Base-by-base conservation (phyloP, 2,113 vertebrate genomes). In the Callocephalon fimbriatum region DNA sequence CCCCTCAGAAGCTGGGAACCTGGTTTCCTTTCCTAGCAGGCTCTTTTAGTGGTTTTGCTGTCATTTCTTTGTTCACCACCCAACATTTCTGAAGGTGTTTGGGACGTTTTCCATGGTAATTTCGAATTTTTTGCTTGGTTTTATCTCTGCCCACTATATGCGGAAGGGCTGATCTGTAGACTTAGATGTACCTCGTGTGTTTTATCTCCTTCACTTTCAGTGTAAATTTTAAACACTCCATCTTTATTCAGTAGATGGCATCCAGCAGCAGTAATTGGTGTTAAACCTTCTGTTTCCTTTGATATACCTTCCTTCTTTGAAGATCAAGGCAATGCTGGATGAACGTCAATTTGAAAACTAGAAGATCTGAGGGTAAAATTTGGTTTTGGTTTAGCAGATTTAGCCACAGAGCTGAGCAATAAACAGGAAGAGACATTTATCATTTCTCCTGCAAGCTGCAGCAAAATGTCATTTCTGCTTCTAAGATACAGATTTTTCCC, bases 231-330 rank as follows among this genome's bases (percentile, higher is more conserved):
- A 97, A 51, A 51, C 90, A 65, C 44, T 92, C 79, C 65, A 81
- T 90, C 72, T 93, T 95, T 84, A 93, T 86, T 92, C 90, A 89
- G 56, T 19, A 65, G 73, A 65, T 92, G 68, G 37, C 94, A 93
- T 82, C 83, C 88, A 94, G 92, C 80, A 78, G 80, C 94, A 93
- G 71, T 96, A 97, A 97, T 96, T 96, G 96, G 83, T 95, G 96
- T 97, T 92, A 89, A 92, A 97, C 27, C n/a, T 91, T 85, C 87
- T 84, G 86, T 91, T 95, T 86, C 61, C 44, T 97, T 96, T 96
- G 94, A 96, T 95, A 85, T 54, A 92, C 76, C 47, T 92, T 89
- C 44, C 61, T 91, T 37, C 94, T 97, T 96, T 97, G 96, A 97
- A 97, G 96, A 95, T 97, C 90, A 97, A 95, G 96, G 92, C 70